Percentiles rank a stretch among this genome's conserved stretches.
These are phyloP conservation scores for Oceanodroma tethys DNA, from an alignment of 2,113 vertebrate genomes.

Conservation along the genomic window DNA sequence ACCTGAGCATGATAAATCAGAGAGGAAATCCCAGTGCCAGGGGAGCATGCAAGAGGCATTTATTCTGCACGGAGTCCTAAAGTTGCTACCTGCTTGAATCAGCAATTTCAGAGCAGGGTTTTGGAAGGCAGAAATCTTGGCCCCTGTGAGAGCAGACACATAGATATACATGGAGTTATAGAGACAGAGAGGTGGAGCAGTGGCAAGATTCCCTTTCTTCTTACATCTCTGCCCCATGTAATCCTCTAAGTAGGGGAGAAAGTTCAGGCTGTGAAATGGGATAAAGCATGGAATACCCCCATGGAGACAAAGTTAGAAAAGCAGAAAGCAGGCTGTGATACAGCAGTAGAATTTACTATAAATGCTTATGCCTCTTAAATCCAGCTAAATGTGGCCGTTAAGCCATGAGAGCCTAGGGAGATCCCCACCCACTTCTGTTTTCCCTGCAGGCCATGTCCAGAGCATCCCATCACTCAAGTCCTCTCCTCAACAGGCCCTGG, in stretches of 20 bases:
- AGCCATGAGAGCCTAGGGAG: background rate
- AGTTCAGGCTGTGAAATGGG: constrained; percentile 39
- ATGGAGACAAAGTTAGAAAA: background rate
- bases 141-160: background rate
- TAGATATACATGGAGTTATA: background rate
- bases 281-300: background rate
- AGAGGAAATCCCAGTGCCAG: constrained; percentile 57
- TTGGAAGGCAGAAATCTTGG: constrained; percentile 14
- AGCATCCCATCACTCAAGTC: constrained; percentile 28
- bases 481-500: constrained; percentile 22
- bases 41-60: constrained; percentile 9
- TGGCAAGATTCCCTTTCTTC: background rate
- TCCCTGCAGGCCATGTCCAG: constrained; percentile 33
- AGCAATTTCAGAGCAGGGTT: constrained; percentile 39
- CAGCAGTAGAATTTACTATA: background rate
- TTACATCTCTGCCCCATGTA: background rate
- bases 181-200: background rate
- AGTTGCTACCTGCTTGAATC: constrained; percentile 56
- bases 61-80: constrained; percentile 41
- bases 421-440: background rate
- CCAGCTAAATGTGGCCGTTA: background rate
- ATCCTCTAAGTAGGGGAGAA: constrained; percentile 7
- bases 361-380: background rate
- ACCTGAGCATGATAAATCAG: constrained; percentile 70
- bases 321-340: background rate